Percentiles rank a stretch among this genome's conserved stretches.
phyloP scores from a whole-genome alignment of 1,140 invertebrate species.

The Drosophila paulistorum region DNA sequence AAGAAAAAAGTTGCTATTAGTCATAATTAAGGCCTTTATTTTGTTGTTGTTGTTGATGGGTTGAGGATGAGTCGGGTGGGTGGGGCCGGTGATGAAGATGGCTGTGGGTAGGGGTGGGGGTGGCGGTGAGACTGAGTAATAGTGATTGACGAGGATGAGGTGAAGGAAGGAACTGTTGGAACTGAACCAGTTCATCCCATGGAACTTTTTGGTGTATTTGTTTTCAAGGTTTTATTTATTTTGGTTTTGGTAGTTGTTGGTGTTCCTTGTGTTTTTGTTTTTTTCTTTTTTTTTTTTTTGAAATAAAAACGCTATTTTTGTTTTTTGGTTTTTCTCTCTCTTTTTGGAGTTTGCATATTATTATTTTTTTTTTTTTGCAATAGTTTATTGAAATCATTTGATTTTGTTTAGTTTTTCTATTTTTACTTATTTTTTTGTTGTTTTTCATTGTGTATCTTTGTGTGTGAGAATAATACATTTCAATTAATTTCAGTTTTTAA shows the following conservation, averaged over 20 bases:
- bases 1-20: constrained; percentile 82
- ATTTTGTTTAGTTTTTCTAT: constrained; percentile 33
- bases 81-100: no score
- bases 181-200: not conserved
- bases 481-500: constrained; percentile 17
- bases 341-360: constrained; percentile 54
- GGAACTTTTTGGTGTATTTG: constrained; percentile 7
- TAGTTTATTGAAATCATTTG: constrained; percentile 66
- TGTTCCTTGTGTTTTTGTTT: constrained; percentile 2
- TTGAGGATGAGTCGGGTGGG: not conserved
- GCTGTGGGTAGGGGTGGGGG: no score
- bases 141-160: not conserved
- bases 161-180: not conserved
- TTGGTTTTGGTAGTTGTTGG: no score
- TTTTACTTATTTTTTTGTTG: constrained; percentile 12
- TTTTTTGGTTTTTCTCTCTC: constrained; percentile 59
- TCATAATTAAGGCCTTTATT: constrained; percentile 65
- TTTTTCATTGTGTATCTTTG: constrained; percentile 11
- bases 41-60: constrained; percentile 31
- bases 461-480: constrained; percentile 13
- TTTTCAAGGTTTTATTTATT: not conserved
- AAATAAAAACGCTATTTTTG: constrained; percentile 77
- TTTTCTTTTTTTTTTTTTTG: constrained; percentile 41
- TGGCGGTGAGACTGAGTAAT: not conserved
- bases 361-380: constrained; percentile 46